These are phyloP conservation scores for Eonycteris spelaea DNA, from an alignment of 2,113 vertebrate genomes.

Conservation along the genomic window DNA sequence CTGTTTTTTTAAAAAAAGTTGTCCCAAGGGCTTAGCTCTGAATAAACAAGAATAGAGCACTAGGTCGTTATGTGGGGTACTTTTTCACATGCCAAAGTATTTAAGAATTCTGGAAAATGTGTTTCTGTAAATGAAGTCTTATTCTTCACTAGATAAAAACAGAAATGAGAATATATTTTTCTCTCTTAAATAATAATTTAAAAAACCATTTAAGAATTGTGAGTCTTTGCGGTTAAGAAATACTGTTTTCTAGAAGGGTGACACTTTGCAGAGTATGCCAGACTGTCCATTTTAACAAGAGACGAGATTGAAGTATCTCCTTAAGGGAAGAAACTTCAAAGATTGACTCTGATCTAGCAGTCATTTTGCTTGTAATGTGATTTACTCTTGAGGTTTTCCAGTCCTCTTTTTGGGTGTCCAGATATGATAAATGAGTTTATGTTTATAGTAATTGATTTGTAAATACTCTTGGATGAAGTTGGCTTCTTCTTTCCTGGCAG, in stretches of 20 bases:
- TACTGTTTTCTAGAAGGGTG: neutral
- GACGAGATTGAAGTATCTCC: neutral
- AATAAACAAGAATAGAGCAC: neutral
- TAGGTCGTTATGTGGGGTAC: neutral
- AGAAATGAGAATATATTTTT: neutral
- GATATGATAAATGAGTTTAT: constrained; percentile 46
- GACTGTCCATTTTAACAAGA: constrained; percentile 60
- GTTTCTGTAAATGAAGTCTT: neutral
- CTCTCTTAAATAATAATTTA: constrained; percentile 47
- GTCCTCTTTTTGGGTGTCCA: neutral
- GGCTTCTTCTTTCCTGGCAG: constrained; percentile 22
- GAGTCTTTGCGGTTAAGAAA: constrained; percentile 57
- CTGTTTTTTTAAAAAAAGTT: neutral
- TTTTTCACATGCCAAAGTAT: neutral
- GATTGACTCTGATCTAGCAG: constrained; percentile 62
- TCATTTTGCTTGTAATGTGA: neutral
- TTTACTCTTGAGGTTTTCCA: constrained; percentile 53
- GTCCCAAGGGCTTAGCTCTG: neutral
- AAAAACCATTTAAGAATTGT: constrained; percentile 51
- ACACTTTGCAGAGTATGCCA: constrained; percentile 45
- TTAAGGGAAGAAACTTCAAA: constrained; percentile 67
- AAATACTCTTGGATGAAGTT: constrained; percentile 50
- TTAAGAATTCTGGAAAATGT: neutral
- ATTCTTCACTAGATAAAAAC: neutral
- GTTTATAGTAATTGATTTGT: constrained; percentile 50